Evolutionary conservation across 1,140 invertebrate genomes (phyloP), one percentile per base, ranked within the genome.

Genomic region (Vollenhovia emeryi): DNA sequence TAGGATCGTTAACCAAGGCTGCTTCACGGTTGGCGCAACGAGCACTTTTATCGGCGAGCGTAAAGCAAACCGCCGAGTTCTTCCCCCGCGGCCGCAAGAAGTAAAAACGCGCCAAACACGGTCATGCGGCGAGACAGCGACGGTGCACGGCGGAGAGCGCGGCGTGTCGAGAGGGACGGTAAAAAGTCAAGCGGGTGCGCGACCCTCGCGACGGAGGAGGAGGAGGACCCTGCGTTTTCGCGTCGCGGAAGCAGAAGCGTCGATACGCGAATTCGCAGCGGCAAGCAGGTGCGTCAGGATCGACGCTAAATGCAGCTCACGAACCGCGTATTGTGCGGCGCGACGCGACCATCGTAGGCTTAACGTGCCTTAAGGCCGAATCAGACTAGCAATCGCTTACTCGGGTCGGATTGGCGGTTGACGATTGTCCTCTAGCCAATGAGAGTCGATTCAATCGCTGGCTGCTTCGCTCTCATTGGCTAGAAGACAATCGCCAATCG

Each of bases 71-170:
- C 50, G 36, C 52, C 36, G 50, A 24, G 50, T 45, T 82, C 50
- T 71, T 73, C 36, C 86, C 85, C 69, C 73, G 85, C 73, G 80
- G 68, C 78, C 87, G 76, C 79, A 52, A 45, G 79, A 71, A 84
- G 86, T 86, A 89, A 92, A 91, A 89, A 91, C 83, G 75, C 83
- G 88, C 87, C 87, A 86, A 90, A 86, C 86, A 86, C 82, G 86
- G 86, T 86, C 60, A 80, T 73, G 78, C 71, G 45, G 66, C 76
- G 75, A 79, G 83, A 50, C 73, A n/a, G 33, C 33, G 43, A 57
- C 68, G 43, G 11, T 71, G 50, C n/a, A n/a, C 69, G 13, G 43
- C 68, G 50, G 73, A 80, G 66, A 75, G 66, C 50, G 82, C 80
- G 43, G 86, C 74, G 52, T 76, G 30, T 45, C 27, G 59, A 64